phyloP scores from a whole-genome alignment of 1,140 invertebrate species.

The Aricia agestis region DNA sequence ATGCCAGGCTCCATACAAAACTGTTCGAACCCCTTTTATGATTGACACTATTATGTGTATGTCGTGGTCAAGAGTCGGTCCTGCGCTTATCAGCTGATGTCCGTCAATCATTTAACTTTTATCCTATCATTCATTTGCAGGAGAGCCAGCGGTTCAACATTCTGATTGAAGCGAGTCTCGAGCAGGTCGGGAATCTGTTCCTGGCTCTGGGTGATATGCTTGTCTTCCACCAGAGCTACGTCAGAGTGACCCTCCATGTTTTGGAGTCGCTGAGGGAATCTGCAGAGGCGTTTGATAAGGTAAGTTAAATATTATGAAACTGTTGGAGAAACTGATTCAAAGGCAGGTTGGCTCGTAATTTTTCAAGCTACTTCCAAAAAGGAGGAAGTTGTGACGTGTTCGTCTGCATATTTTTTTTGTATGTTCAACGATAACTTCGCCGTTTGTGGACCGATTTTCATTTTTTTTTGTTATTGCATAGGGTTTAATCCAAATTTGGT shows the following conservation, averaged over 20 bases:
- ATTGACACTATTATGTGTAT: no score
- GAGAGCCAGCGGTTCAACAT: slow-evolving; percentile 56
- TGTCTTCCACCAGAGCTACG: slow-evolving; percentile 38
- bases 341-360: background rate
- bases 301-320: slow-evolving; percentile 16
- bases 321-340: background rate
- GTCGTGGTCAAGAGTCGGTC: no score
- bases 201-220: slow-evolving; percentile 38
- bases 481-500: no score
- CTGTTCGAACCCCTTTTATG: no score
- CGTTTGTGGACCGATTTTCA: no score
- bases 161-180: slow-evolving; percentile 52
- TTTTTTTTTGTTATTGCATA: no score
- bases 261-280: slow-evolving; percentile 51
- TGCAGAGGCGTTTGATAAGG: slow-evolving; percentile 47
- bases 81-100: no score
- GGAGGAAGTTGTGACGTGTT: no score
- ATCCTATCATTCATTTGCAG: slow-evolving; percentile 29
- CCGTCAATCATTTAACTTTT: background rate
- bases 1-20: no score
- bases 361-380: no score
- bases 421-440: no score
- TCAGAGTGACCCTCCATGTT: slow-evolving; percentile 55
- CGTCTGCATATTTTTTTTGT: no score
- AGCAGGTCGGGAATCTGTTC: slow-evolving; percentile 49